phyloP scores from a whole-genome alignment of 1,140 invertebrate genomes.

The Drosophila baimaii region DNA sequence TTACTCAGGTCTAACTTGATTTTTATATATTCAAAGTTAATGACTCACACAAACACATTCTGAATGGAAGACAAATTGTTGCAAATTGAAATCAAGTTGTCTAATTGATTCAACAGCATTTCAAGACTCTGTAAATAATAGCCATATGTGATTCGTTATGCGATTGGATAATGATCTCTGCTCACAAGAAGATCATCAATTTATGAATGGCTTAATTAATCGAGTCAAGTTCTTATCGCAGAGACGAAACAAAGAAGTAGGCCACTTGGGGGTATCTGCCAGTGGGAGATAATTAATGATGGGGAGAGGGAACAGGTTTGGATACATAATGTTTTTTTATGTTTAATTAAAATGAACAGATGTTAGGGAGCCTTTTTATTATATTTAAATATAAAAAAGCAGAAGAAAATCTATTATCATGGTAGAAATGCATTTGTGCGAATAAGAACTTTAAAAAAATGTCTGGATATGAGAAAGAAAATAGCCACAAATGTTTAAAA shows the following conservation, averaged over 20 bases:
- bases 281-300: constrained; percentile 38
- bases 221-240: constrained; percentile 13
- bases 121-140: neutral
- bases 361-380: neutral
- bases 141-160: constrained; percentile 1
- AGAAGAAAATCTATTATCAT: too few relatives aligned
- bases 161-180: constrained; percentile 20
- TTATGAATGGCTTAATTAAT: constrained; percentile 29
- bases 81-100: constrained; percentile 44
- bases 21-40: neutral
- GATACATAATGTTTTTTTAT: too few relatives aligned
- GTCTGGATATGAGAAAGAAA: too few relatives aligned
- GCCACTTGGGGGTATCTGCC: constrained; percentile 26
- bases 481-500: too few relatives aligned
- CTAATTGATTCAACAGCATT: constrained; percentile 31
- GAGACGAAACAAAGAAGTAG: constrained; percentile 31
- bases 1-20: constrained; percentile 8
- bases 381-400: too few relatives aligned
- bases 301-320: neutral
- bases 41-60: constrained; percentile 9
- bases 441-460: too few relatives aligned
- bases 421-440: too few relatives aligned
- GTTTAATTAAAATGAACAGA: neutral
- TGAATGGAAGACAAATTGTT: constrained; percentile 28
- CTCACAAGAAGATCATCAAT: constrained; percentile 22